Evolutionary conservation across 2,113 vertebrate species (phyloP), one percentile per base, ranked within the genome.

Genomic region (Picathartes gymnocephalus): DNA sequence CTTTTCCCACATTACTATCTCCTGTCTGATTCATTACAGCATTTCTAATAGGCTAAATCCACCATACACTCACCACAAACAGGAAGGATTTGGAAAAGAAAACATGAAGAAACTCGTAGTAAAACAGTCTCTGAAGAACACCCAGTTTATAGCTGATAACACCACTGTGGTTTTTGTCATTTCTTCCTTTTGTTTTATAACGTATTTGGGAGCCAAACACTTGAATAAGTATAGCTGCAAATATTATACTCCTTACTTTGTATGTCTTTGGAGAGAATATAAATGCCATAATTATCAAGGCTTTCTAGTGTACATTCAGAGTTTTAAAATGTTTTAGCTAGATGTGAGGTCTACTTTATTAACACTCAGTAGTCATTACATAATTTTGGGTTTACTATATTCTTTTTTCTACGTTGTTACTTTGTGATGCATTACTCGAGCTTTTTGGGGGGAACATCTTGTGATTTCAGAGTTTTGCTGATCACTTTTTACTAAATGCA

Each of bases 91-190:
- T 84, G 24, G 13, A 24, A 60, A 54, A 40, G 4, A 54, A 70
- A 76, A 40, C 4, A 20, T 15, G 7, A 61, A 88, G 17, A 62
- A 81, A 82, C 15, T 73, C 13, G 4, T 15, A 61, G 31, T 50
- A 39, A 78, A 84, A 42, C 10, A 42, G 40, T 2, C 18, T 58
- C 65, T 62, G 66, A 62, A 88, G n/a, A 9, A 19, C 13, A 47
- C 4, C 2, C 25, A n/a, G 15, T 56, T 81, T 48, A 15, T 44
- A 66, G 24, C 31, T 79, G 33, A 18, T 50, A 61, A 47, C 22
- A 47, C 13, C 4, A 24, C 17, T n/a, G 6, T 9, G 4, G 0
- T 15, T 69, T 57, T 61, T 47, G 13, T 45, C 0, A 39, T 56
- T 78, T 60, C 15, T 84, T 73, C 7, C 47, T 50, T 51, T 80